Base-by-base conservation (phyloP, 2,113 vertebrate species). In the Chauna torquata region DNA sequence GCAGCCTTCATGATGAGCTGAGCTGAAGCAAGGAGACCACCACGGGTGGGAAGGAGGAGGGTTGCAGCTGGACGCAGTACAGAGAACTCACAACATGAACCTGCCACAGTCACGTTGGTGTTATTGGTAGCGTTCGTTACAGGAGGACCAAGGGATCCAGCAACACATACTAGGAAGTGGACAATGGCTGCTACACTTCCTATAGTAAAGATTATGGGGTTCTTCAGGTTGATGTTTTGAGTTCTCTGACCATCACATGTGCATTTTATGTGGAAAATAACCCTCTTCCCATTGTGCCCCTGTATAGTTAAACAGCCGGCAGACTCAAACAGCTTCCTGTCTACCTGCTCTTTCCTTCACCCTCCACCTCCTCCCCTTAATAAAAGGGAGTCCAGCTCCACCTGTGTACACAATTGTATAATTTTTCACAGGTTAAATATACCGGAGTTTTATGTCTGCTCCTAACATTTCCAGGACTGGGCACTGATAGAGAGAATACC, bases 21-120 rank as follows among this genome's bases (percentile, higher is more conserved):
- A 74, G 32, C 47, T 52, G 17, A 69, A 65, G 28, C 36, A 62
- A 32, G 2, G 28, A 20, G 25, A 16, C 49, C 45, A 32, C 0
- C 8, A 17, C 0, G 2, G 12, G 3, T 32, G 19, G 18, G 40
- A 14, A 88, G 36, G 44, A 82, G 23, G 12, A 80, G 34, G 14
- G 32, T 5, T 23, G 47, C 23, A 64, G 57, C 16, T 49, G 38
- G 30, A 61, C 13, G 23, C 19, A 44, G 38, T 14, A 7, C 27
- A 12, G 8, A 45, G 32, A 30, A 32, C 18, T 54, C 65, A 34
- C 14, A 68, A 28, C 20, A n/a, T 0, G 4, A 68, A 80, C 12
- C 4, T 59, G 32, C 9, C n/a, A 23, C 12, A 10, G 1, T 0
- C 5, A 16, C 1, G 1, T 2, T 12, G 80, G 25, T 86, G 28